Conservation (phyloP, 2,888 invertebrate genomes). For the Pantelozetes paolii region DNA sequence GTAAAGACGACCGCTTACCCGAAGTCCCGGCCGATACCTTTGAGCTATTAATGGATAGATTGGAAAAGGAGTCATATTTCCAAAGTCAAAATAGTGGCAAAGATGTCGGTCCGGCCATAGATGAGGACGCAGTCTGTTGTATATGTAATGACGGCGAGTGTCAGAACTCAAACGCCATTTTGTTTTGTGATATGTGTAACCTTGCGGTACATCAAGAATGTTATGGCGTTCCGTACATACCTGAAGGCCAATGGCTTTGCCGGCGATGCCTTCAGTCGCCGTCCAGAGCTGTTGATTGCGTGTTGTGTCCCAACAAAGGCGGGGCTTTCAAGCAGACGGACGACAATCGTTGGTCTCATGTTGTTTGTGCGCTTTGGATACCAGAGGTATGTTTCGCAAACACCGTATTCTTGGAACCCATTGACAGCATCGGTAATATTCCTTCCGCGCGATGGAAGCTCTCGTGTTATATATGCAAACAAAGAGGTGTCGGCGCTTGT, state of each 20-base stretch:
- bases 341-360: slow-evolving; percentile 93
- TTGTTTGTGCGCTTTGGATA: slow-evolving; percentile 97
- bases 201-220: slow-evolving; percentile 85
- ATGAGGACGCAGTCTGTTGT: slow-evolving; percentile 97
- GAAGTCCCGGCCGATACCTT: slow-evolving; percentile 81
- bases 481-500: slow-evolving; percentile 86
- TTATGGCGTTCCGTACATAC: slow-evolving; percentile 77
- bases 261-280: slow-evolving; percentile 93
- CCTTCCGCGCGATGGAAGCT: slow-evolving; percentile 92
- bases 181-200: slow-evolving; percentile 99
- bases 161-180: slow-evolving; percentile 94
- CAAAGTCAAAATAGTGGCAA: slow-evolving; percentile 61
- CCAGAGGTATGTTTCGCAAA: slow-evolving; percentile 97
- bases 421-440: slow-evolving; percentile 93
- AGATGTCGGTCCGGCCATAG: slow-evolving; percentile 69
- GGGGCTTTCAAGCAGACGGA: slow-evolving; percentile 99
- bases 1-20: slow-evolving; percentile 64
- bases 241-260: slow-evolving; percentile 97
- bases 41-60: slow-evolving; percentile 91
- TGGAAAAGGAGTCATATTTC: slow-evolving; percentile 96
- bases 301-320: slow-evolving; percentile 94
- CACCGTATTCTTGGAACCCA: slow-evolving; percentile 92
- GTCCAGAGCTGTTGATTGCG: slow-evolving; percentile 90
- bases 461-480: slow-evolving; percentile 95
- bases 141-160: slow-evolving; percentile 99